Evolutionary conservation across 2,888 invertebrate species (phyloP), one percentile per base, ranked within the genome.

Genomic region (Amiota mariae): DNA sequence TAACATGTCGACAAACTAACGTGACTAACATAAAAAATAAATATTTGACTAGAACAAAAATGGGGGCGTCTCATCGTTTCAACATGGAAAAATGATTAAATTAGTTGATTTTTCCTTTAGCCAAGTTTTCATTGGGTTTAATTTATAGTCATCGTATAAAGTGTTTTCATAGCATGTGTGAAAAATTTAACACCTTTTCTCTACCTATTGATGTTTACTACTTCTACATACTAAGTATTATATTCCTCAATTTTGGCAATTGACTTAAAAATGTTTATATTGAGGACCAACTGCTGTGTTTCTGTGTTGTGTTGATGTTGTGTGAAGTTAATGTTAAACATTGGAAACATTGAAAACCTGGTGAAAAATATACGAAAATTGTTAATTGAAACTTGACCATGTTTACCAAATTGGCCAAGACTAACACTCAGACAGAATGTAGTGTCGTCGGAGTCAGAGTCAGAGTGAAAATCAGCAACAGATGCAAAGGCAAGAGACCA

Each of bases 111-210:
- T 36, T 36, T 36, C 36, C 36, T 36, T 36, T 36, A 36, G 36
- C 36, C 36, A 36, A 4, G 11, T 59, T 59, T 59, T 18, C 59
- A 20, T 18, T 59, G 59, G 59, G 10, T 59, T 15, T 54, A n/a
- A 54, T 70, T 47, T 8, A 57, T 59, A 59, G 59, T 59, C 20
- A 20, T 15, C 59, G 20, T 59, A 15, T 74, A 73, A 76, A 82
- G 76, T 78, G 76, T 74, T 74, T 77, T 72, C 71, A 72, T 73
- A 73, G 72, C 63, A 78, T 78, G 80, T 87, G 88, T 86, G 87
- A 82, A 87, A 87, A 85, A 80, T 87, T 83, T 87, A 86, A 88
- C 87, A 87, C 87, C 86, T 88, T 79, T 79, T 76, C 49, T 54
- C 71, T 15, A 49, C 71, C 49, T n/a, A 20, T 15, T 24, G 24